A percentile compares a stretch with the other conserved stretches of the same genome.
Evolutionary conservation across 1,140 invertebrate genomes (phyloP).

Genomic region (Bombus superbus): DNA sequence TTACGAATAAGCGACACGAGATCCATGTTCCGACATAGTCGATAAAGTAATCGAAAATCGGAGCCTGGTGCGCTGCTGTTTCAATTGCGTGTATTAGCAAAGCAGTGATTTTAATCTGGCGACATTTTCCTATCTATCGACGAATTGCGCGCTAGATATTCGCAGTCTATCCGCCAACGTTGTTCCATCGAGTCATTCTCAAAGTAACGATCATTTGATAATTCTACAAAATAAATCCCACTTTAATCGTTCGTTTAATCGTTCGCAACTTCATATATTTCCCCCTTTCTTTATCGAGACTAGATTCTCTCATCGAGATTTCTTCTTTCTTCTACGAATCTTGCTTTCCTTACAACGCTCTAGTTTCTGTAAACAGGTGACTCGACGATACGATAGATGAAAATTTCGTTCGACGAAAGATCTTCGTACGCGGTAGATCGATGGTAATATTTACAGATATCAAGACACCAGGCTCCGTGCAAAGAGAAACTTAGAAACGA

Average conservation of each 20-base stretch:
- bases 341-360: fast-evolving
- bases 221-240: no score
- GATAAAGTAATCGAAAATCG: background rate
- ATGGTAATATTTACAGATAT: background rate
- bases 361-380: no score
- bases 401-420: no score
- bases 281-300: background rate
- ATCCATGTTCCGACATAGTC: background rate
- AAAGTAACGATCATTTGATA: no score
- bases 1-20: background rate
- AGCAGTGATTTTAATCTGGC: no score
- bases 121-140: background rate
- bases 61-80: background rate
- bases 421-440: no score
- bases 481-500: background rate
- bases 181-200: no score
- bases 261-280: no score
- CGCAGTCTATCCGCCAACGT: no score
- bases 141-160: background rate
- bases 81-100: no score
- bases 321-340: background rate
- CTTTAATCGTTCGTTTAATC: no score
- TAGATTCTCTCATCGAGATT: background rate
- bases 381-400: no score
- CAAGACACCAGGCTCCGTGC: background rate